These are phyloP conservation scores for Otolemur crassicaudatus DNA, from an alignment of 2,797 vertebrate species.

Conservation along the genomic window DNA sequence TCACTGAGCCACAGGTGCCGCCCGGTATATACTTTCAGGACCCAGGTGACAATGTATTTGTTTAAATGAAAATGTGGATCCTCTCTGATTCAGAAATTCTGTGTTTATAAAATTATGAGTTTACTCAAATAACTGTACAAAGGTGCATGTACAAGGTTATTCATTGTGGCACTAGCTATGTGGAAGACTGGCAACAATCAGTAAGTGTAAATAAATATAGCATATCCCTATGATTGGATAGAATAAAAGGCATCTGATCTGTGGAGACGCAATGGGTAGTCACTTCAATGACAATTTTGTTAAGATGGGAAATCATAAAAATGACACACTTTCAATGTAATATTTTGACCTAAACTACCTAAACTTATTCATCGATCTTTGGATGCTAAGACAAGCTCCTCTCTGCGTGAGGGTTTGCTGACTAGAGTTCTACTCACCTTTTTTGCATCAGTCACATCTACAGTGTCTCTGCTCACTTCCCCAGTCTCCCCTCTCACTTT, in stretches of 20 bases:
- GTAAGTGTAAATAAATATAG: not conserved
- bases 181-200: not conserved
- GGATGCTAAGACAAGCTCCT: not conserved
- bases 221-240: not conserved
- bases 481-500: not conserved
- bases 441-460: not conserved
- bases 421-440: not conserved
- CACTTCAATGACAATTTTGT: slow-evolving; percentile 21
- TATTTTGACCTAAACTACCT: slow-evolving; percentile 11
- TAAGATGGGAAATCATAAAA: slow-evolving; percentile 41
- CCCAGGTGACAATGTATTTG: not conserved
- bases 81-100: slow-evolving; percentile 58
- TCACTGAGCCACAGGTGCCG: too few species aligned
- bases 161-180: not conserved
- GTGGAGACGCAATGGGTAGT: not conserved
- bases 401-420: not conserved
- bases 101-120: not conserved
- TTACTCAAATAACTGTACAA: slow-evolving; percentile 28
- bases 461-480: not conserved
- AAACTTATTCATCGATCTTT: not conserved
- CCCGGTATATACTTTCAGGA: not conserved
- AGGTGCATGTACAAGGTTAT: not conserved
- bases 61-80: slow-evolving; percentile 29
- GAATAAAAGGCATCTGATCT: not conserved
- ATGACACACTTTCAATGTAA: not conserved